Evolutionary conservation across 2,797 vertebrate species (phyloP).

Genomic region (Pseudomugil gertrudae): DNA sequence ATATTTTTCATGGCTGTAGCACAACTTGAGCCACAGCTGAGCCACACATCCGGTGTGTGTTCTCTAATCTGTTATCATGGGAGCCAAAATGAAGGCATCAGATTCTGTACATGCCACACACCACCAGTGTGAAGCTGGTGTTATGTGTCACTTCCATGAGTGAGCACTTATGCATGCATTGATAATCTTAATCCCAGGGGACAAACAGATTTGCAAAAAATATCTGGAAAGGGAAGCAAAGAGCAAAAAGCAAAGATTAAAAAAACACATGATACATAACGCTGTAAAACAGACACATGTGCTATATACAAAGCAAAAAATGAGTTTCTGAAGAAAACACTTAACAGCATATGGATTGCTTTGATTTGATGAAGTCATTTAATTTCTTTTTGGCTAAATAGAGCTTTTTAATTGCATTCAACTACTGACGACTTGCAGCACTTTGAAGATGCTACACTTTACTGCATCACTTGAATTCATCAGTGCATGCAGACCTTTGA

Average conservation of each 20-base stretch:
- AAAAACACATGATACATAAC: too few relatives aligned
- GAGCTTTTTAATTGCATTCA: conserved; percentile 17
- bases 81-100: too few relatives aligned
- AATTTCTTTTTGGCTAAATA: not conserved
- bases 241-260: too few relatives aligned
- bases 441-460: conserved; percentile 25
- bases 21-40: too few relatives aligned
- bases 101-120: not conserved
- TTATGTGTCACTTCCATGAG: not conserved
- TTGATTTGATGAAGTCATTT: not conserved
- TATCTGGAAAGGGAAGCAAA: conserved; percentile 12
- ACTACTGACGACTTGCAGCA: conserved; percentile 15
- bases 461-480: conserved; percentile 31
- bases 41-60: not conserved
- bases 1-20: too few relatives aligned
- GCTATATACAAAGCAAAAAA: conserved; percentile 60
- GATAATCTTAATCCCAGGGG: not conserved
- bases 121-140: too few relatives aligned
- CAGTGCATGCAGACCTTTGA: conserved; percentile 29
- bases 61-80: too few relatives aligned
- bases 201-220: not conserved
- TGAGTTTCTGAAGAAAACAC: conserved; percentile 43
- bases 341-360: not conserved
- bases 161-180: not conserved
- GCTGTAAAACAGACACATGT: conserved; percentile 49